Conservation (phyloP, 1,140 invertebrate genomes). For the Micrasema minimum region DNA sequence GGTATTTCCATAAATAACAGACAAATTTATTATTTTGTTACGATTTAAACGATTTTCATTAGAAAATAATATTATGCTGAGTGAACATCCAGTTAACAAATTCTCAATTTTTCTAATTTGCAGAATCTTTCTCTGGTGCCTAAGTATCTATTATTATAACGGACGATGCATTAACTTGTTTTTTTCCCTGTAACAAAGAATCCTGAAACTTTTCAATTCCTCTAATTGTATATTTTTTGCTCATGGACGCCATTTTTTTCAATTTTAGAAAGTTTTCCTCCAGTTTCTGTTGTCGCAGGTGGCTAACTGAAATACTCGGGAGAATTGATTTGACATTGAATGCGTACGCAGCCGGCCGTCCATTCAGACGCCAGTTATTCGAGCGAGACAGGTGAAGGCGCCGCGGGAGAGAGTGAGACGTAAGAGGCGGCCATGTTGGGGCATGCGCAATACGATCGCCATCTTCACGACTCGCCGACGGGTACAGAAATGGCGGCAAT, state of each 20-base stretch:
- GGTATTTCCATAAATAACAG: too few relatives aligned
- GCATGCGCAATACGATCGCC: slow-evolving; percentile 38
- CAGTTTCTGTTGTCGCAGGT: slow-evolving; percentile 31
- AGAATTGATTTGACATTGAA: slow-evolving; percentile 53
- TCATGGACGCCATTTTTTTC: slow-evolving; percentile 8
- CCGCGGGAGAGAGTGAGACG: slow-evolving; percentile 35
- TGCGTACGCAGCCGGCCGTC: slow-evolving; percentile 46
- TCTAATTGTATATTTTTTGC: not conserved
- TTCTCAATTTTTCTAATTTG: too few relatives aligned
- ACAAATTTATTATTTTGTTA: too few relatives aligned
- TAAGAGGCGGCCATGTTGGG: slow-evolving; percentile 24
- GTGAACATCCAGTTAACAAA: too few relatives aligned
- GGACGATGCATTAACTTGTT: too few relatives aligned
- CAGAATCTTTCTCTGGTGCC: too few relatives aligned
- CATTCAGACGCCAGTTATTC: slow-evolving; percentile 44
- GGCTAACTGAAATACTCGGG: slow-evolving; percentile 44
- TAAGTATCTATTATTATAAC: too few relatives aligned
- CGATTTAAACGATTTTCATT: too few relatives aligned
- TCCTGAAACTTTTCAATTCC: not conserved
- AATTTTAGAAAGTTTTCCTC: slow-evolving; percentile 34
- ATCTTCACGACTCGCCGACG: slow-evolving; percentile 40
- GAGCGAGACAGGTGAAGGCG: slow-evolving; percentile 23
- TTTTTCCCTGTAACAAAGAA: too few relatives aligned
- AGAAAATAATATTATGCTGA: too few relatives aligned
- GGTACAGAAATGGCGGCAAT: slow-evolving; percentile 48